Percentiles rank a stretch among this genome's conserved stretches.
phyloP scores from a whole-genome alignment of 2,113 vertebrate species.

The Pavo muticus region DNA sequence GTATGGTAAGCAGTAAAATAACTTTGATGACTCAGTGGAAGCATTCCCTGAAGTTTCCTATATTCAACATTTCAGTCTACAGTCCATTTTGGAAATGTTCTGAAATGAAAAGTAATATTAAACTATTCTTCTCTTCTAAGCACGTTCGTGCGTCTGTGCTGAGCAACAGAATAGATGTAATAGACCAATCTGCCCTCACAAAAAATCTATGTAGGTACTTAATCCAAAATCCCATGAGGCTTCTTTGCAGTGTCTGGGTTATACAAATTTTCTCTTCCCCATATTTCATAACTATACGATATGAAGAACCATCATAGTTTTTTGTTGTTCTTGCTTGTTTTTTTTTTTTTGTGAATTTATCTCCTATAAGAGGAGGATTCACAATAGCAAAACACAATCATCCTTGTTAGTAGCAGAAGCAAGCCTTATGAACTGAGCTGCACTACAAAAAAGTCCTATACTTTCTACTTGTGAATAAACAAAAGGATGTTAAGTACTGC shows the following conservation, averaged over 20 bases:
- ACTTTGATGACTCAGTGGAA: constrained; percentile 33
- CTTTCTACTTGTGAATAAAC: background rate
- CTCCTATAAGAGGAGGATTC: background rate
- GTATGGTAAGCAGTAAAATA: background rate
- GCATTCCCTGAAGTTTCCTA: constrained; percentile 6
- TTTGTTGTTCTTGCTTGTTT: background rate
- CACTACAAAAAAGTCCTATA: background rate
- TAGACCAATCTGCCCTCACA: background rate
- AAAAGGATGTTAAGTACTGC: background rate
- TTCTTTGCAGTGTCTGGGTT: background rate
- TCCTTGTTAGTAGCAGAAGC: background rate
- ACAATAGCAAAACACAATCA: background rate
- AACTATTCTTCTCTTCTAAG: background rate
- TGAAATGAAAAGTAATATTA: constrained; percentile 28
- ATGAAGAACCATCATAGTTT: background rate
- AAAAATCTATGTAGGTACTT: background rate
- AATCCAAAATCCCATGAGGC: background rate
- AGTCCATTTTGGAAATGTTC: constrained; percentile 1
- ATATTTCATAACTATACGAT: background rate
- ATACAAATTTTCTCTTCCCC: background rate
- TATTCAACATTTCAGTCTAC: background rate
- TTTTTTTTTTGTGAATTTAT: background rate
- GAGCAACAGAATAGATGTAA: constrained; percentile 10
- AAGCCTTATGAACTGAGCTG: background rate
- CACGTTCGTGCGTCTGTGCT: background rate